Evolutionary conservation across 1,140 invertebrate species (phyloP).

Genomic region (Acyrthosiphon pisum): DNA sequence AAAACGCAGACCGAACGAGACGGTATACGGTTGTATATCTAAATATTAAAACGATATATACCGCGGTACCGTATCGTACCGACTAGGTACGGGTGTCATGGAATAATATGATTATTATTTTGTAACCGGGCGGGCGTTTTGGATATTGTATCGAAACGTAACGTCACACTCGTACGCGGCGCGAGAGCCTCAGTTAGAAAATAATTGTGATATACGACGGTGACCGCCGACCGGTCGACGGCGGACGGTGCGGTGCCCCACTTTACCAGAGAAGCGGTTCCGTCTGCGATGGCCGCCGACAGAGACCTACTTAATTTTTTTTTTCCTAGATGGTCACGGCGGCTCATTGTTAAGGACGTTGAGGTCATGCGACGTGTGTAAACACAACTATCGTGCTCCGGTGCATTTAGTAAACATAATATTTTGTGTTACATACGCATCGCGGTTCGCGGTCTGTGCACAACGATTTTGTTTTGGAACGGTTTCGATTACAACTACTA

Average conservation of each 20-base stretch:
- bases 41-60: no score
- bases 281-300: not conserved
- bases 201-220: not conserved
- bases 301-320: conserved; percentile 33
- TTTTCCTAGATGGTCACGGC: not conserved
- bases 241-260: not conserved
- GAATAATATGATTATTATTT: not conserved
- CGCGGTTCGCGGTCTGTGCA: not conserved
- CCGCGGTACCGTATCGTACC: not conserved
- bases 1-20: no score
- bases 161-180: not conserved
- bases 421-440: not conserved
- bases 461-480: not conserved
- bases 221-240: not conserved
- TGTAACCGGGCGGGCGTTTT: not conserved
- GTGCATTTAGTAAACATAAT: conserved; percentile 29
- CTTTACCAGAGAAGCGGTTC: conserved; percentile 16
- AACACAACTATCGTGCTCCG: not conserved
- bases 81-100: no score
- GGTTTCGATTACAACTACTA: not conserved
- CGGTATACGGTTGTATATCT: no score
- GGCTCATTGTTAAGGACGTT: conserved; percentile 34
- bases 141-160: not conserved
- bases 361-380: not conserved
- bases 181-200: not conserved